Evolutionary conservation across 2,888 invertebrate genomes (phyloP).

Genomic region (Thyatira batis): DNA sequence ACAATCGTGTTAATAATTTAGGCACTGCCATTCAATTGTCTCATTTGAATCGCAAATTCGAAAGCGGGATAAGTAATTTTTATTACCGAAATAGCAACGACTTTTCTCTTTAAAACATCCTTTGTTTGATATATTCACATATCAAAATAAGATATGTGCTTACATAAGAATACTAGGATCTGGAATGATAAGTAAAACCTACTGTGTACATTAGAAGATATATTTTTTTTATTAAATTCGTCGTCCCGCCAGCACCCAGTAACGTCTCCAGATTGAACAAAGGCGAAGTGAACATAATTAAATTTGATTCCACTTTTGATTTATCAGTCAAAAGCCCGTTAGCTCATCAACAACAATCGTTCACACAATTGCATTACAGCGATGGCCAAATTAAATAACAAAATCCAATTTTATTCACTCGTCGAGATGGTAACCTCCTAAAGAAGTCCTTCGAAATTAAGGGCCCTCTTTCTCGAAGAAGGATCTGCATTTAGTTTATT

Average conservation of each 20-base stretch:
- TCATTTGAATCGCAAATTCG: slow-evolving; percentile 24
- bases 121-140: too few relatives aligned
- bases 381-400: slow-evolving; percentile 5
- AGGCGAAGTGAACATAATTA: too few relatives aligned
- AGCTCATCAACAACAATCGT: not conserved
- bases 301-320: not conserved
- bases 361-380: not conserved
- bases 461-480: slow-evolving; percentile 11
- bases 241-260: too few relatives aligned
- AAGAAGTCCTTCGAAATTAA: slow-evolving; percentile 4
- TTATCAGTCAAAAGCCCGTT: not conserved
- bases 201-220: not conserved
- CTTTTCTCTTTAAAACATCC: too few relatives aligned
- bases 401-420: slow-evolving; percentile 14
- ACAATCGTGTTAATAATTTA: slow-evolving; percentile 18
- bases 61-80: not conserved
- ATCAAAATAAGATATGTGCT: too few relatives aligned
- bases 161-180: too few relatives aligned
- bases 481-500: slow-evolving; percentile 16
- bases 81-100: too few relatives aligned
- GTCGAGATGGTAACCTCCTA: slow-evolving; percentile 8
- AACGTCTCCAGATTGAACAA: too few relatives aligned
- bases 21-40: slow-evolving; percentile 24
- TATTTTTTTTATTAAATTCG: not conserved
- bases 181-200: too few relatives aligned